phyloP scores from a whole-genome alignment of 1,140 invertebrate species.

The Pogonomyrmex californicus region DNA sequence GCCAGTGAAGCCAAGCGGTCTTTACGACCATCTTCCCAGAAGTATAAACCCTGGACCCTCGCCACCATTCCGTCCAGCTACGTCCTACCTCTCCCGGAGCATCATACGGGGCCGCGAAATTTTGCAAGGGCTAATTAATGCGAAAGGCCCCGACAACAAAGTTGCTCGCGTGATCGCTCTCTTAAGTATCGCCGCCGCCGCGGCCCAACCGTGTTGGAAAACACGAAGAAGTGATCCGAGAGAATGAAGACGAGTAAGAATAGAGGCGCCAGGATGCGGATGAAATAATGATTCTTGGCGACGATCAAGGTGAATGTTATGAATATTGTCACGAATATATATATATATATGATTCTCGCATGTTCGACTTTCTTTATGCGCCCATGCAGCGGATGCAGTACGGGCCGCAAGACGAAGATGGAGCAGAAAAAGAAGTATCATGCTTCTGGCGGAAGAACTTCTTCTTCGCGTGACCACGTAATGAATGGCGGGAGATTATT shows the following conservation, averaged over 20 bases:
- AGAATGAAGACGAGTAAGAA: constrained; percentile 52
- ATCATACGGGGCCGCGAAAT: constrained; percentile 50
- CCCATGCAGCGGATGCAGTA: constrained; percentile 42
- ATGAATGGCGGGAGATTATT: constrained; percentile 54
- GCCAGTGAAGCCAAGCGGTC: constrained; percentile 81
- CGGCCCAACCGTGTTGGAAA: constrained; percentile 51
- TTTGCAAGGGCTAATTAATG: constrained; percentile 68
- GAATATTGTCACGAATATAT: constrained; percentile 61
- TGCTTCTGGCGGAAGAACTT: constrained; percentile 50
- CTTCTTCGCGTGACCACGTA: constrained; percentile 67
- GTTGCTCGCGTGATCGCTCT: constrained; percentile 68
- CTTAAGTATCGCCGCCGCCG: constrained; percentile 46
- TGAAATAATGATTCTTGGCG: constrained; percentile 63
- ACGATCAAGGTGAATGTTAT: constrained; percentile 46
- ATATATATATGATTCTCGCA: constrained; percentile 43
- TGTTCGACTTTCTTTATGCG: constrained; percentile 56
- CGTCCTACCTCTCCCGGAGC: constrained; percentile 45
- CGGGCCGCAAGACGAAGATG: constrained; percentile 18
- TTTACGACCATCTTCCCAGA: constrained; percentile 86
- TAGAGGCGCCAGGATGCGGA: constrained; percentile 58
- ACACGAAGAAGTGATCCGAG: constrained; percentile 60
- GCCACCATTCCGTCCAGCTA: constrained; percentile 41
- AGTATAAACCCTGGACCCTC: constrained; percentile 82
- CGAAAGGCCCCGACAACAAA: constrained; percentile 59
- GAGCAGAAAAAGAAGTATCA: constrained; percentile 23